Percentiles rank a stretch among this genome's conserved stretches.
Evolutionary conservation across 2,113 vertebrate species (phyloP).

Genomic region (Mus musculus): GRCm39 chr1:151237001-151237500

Average conservation of each 20-base stretch:
- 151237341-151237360: slow-evolving; percentile 98
- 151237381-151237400: slow-evolving; percentile 87
- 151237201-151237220: slow-evolving; percentile 91
- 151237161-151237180: background rate
- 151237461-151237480: background rate
- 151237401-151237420: background rate
- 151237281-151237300: slow-evolving; percentile 98
- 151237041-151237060: background rate
- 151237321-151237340: slow-evolving; percentile 96
- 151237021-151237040: slow-evolving; percentile 89
- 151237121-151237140: background rate
- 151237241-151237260: slow-evolving; percentile 94
- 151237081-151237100: background rate
- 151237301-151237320: slow-evolving; percentile 96
- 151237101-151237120: background rate
- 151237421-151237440: background rate
- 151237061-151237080: background rate
- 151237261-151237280: slow-evolving; percentile 98
- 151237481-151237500: background rate
- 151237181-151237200: background rate
- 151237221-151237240: slow-evolving; percentile 97
- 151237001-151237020: slow-evolving; percentile 95
- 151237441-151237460: background rate
- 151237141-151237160: background rate
- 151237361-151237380: slow-evolving; percentile 94